Evolutionary conservation across 2,113 vertebrate genomes (phyloP).

Genomic region (Bungarus multicinctus): DNA sequence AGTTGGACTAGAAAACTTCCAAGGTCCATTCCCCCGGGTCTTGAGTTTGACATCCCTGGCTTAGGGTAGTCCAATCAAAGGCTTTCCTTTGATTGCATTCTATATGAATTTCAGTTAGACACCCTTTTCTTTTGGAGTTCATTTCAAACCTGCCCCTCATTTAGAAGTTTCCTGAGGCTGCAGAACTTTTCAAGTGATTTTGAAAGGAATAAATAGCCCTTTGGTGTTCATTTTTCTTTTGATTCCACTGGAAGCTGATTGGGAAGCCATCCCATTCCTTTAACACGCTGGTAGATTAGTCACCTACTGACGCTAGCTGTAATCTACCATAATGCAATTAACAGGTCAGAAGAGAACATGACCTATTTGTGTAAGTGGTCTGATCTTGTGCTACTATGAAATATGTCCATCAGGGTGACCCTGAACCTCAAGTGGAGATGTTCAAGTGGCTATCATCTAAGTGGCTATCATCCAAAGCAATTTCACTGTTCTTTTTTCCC

Average conservation of each 20-base stretch:
- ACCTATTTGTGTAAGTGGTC: not conserved
- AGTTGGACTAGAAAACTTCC: too few species aligned
- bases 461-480: not conserved
- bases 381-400: not conserved
- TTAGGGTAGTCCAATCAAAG: not conserved
- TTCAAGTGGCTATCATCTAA: not conserved
- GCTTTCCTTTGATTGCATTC: not conserved
- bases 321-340: not conserved
- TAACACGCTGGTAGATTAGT: accelerated
- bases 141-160: not conserved
- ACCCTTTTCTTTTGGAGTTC: not conserved
- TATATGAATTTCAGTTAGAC: slow-evolving; percentile 2
- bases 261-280: not conserved
- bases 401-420: accelerated
- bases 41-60: not conserved
- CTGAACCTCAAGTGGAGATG: accelerated
- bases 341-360: accelerated
- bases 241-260: not conserved
- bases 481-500: not conserved
- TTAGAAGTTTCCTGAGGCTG: slow-evolving; percentile 3
- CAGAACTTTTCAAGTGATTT: not conserved
- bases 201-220: slow-evolving; percentile 8
- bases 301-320: not conserved
- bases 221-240: slow-evolving; percentile 26
- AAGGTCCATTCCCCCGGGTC: too few species aligned